A percentile compares a stretch with the other conserved stretches of the same genome.
phyloP scores from a whole-genome alignment of 2,888 invertebrate species.

The Anorthoa munda region DNA sequence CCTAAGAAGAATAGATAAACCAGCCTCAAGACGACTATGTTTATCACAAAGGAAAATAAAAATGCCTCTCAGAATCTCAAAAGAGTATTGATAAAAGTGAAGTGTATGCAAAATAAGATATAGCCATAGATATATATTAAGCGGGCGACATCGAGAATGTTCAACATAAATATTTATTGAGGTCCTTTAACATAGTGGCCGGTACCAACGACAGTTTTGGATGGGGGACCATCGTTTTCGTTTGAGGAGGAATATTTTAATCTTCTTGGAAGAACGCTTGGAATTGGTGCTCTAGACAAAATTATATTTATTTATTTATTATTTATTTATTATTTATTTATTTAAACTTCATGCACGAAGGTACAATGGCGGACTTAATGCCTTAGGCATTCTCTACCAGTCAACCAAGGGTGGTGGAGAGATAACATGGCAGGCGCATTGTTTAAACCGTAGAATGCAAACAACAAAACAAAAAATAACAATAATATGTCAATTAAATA shows the following conservation, averaged over 20 bases:
- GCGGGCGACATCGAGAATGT: constrained; percentile 73
- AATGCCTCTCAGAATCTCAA: constrained; percentile 28
- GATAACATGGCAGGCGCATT: too few species aligned
- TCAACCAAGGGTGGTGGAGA: too few species aligned
- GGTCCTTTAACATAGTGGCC: constrained; percentile 77
- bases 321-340: too few species aligned
- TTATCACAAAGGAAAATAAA: constrained; percentile 25
- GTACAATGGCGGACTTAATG: too few species aligned
- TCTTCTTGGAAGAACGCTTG: neutral
- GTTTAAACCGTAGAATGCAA: too few species aligned
- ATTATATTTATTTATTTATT: too few species aligned
- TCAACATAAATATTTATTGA: constrained; percentile 86
- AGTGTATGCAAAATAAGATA: constrained; percentile 58
- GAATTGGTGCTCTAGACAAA: too few species aligned
- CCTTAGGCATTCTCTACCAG: too few species aligned
- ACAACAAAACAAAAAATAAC: too few species aligned
- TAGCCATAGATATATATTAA: constrained; percentile 64
- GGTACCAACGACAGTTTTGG: constrained; percentile 64
- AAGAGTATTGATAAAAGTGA: constrained; percentile 53
- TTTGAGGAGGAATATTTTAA: constrained; percentile 9
- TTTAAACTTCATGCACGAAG: too few species aligned
- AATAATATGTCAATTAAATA: too few species aligned
- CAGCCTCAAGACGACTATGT: neutral
- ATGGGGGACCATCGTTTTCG: constrained; percentile 58
- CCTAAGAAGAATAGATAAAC: neutral